Conservation (phyloP, 2,888 invertebrate genomes). For the Oxycera nigricornis region DNA sequence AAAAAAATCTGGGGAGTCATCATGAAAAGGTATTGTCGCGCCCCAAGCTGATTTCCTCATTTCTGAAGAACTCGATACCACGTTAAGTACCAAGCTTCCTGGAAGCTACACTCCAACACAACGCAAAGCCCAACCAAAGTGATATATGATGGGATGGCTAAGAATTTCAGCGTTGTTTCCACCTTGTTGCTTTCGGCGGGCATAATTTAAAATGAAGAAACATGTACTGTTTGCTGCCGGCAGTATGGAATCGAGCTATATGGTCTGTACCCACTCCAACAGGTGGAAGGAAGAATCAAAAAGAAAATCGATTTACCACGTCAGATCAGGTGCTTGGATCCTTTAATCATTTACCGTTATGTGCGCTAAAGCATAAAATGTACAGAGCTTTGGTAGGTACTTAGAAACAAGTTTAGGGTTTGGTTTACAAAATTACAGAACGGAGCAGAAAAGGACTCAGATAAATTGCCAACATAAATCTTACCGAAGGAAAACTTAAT, state of each 20-base stretch:
- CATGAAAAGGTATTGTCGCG: not conserved
- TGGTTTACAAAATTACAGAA: not conserved
- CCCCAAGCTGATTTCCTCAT: not conserved
- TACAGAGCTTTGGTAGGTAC: not conserved
- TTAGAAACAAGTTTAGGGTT: not conserved
- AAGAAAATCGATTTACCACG: slow-evolving; percentile 17
- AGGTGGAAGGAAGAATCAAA: not conserved
- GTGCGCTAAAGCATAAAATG: not conserved
- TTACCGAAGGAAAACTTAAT: not conserved
- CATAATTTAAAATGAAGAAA: not conserved
- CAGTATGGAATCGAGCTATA: too few species aligned
- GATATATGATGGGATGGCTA: not conserved
- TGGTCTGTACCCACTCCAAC: not conserved
- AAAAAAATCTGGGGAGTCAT: not conserved
- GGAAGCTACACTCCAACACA: not conserved
- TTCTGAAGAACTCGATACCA: not conserved
- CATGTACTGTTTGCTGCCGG: too few species aligned
- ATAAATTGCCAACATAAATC: slow-evolving; percentile 29
- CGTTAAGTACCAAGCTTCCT: not conserved
- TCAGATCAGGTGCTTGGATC: not conserved
- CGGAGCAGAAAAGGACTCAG: not conserved
- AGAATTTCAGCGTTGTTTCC: not conserved
- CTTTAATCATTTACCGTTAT: not conserved
- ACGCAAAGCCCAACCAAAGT: not conserved
- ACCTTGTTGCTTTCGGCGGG: not conserved